Conservation (phyloP, 2,888 invertebrate species). For the Fragum whitleyi region DNA sequence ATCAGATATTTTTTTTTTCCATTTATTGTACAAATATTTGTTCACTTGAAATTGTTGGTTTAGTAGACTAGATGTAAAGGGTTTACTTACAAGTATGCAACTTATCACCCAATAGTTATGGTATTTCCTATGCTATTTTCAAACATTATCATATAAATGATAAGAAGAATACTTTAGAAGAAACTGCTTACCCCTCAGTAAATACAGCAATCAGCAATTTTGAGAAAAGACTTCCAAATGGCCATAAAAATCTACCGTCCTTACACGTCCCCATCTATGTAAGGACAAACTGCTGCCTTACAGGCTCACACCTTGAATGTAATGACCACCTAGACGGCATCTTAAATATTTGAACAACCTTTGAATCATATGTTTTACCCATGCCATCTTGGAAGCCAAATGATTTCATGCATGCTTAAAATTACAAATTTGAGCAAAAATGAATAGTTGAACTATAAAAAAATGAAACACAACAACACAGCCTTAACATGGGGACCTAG, state of each 20-base stretch:
- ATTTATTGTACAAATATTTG: too few species aligned
- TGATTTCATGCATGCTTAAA: constrained; percentile 33
- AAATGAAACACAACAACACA: constrained; percentile 48
- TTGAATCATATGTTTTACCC: constrained; percentile 6
- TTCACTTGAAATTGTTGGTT: too few species aligned
- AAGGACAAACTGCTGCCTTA: constrained; percentile 22
- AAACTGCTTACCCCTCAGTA: too few species aligned
- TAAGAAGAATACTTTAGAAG: too few species aligned
- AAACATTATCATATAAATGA: too few species aligned
- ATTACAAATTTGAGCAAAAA: constrained; percentile 53
- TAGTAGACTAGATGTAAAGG: too few species aligned
- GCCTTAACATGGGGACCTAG: constrained; percentile 34
- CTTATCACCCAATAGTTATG: too few species aligned
- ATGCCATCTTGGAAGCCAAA: constrained; percentile 30
- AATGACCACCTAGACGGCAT: constrained; percentile 17
- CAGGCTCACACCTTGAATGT: constrained; percentile 11
- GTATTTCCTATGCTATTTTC: too few species aligned
- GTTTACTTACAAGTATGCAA: too few species aligned
- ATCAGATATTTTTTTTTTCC: too few species aligned
- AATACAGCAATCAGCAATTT: neutral
- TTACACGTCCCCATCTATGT: neutral
- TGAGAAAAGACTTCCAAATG: constrained; percentile 2
- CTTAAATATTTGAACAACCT: constrained; percentile 21
- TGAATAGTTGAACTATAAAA: constrained; percentile 51
- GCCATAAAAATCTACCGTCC: neutral